Conservation (phyloP, 2,888 invertebrate species). For the Nemoura dubitans region DNA sequence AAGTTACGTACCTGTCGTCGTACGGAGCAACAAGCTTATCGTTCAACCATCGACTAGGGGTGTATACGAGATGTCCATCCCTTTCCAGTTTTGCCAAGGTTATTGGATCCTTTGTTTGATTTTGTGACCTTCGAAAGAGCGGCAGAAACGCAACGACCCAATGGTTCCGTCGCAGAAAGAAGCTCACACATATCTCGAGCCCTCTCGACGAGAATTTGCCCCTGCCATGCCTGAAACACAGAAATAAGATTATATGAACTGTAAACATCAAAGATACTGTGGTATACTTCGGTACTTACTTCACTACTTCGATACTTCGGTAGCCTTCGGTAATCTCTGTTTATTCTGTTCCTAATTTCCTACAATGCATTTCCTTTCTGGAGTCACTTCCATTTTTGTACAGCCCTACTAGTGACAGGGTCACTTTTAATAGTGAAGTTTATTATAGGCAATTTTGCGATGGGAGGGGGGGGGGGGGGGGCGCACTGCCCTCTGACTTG, state of each 20-base stretch:
- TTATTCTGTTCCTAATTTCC: too few species aligned
- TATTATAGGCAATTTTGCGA: too few species aligned
- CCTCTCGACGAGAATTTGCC: conserved; percentile 78
- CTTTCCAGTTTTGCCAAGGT: conserved; percentile 69
- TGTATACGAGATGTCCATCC: conserved; percentile 72
- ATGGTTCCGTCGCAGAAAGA: conserved; percentile 77
- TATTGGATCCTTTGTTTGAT: conserved; percentile 63
- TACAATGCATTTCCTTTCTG: too few species aligned
- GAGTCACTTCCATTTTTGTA: too few species aligned
- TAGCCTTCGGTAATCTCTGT: too few species aligned
- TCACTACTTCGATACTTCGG: too few species aligned
- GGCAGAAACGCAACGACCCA: conserved; percentile 81
- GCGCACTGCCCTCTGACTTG: too few species aligned
- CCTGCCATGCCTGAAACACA: neutral
- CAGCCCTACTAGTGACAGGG: too few species aligned
- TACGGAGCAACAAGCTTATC: conserved; percentile 70
- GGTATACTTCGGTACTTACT: too few species aligned
- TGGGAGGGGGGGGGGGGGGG: too few species aligned
- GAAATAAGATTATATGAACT: neutral
- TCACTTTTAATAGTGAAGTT: too few species aligned
- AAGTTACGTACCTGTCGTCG: conserved; percentile 74
- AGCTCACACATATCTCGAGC: conserved; percentile 78
- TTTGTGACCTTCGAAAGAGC: conserved; percentile 65
- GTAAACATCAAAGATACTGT: too few species aligned
- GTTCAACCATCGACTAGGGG: conserved; percentile 76